Base-by-base conservation (phyloP, 2,888 invertebrate species). In the Troides oblongomaculatus region DNA sequence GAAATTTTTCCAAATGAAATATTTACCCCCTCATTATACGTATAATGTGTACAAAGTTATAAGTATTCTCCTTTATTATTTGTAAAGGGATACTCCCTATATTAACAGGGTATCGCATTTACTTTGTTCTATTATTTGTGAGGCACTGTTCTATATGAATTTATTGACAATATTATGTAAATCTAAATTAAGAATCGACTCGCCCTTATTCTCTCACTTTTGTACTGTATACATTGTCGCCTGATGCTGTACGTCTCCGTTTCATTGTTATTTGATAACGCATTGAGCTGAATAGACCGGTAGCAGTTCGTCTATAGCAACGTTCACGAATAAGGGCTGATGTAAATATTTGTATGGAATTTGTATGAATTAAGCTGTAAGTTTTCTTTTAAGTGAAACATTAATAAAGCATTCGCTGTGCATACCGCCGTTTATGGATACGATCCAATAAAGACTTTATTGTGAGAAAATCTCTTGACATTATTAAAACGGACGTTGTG, bases 351-450 rank as follows among this genome's bases (percentile, higher is more conserved):
- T 85, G 83, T 85, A 85, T 78, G 81, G 76, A 79, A 81, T 79
- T 81, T 78, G 77, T 77, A 78, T 80, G 78, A 74, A 71, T 59
- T 78, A 78, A 76, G 74, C 36, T 71, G 60, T 82, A 85, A 83
- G 81, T 81, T 85, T 82, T 81, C 77, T 81, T 85, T 83, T 80
- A 6, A 6, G 10, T 53, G 76, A 83, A 78, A 72, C 67, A 79
- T 79, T 78, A 74, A 79, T 77, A 74, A 74, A 73, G 84, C 76
- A 84, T 84, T 90, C 84, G 90, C 91, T 91, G 89, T 90, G 89
- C 87, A 90, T 90, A 90, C 81, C 85, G 89, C 89, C 84, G 86
- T 89, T 89, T 88, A 87, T 88, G 92, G 92, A 92, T 92, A 90
- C 90, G 89, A 92, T 91, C 92, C 92, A 90, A 79, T 88, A 84